A percentile compares a stretch with the other conserved stretches of the same genome.
phyloP scores from a whole-genome alignment of 2,797 vertebrate species.

The Champsocephalus esox region DNA sequence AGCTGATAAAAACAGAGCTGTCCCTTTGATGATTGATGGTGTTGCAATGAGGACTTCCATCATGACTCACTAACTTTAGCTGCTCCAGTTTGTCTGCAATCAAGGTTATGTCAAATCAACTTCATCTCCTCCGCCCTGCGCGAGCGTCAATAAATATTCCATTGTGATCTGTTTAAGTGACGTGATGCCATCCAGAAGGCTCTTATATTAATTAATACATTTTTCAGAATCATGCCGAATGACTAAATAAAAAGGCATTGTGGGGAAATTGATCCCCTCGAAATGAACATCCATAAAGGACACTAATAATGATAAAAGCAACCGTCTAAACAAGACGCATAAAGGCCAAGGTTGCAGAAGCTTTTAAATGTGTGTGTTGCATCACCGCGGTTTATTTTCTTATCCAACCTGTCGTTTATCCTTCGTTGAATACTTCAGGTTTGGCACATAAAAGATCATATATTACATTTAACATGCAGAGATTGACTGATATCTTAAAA shows the following conservation, averaged over 20 bases:
- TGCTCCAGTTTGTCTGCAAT: constrained; percentile 33
- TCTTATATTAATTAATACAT: constrained; percentile 86
- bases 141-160: constrained; percentile 76
- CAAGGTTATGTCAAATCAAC: constrained; percentile 65
- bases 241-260: constrained; percentile 79
- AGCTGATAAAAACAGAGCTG: constrained; percentile 14
- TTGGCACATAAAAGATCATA: too few species aligned
- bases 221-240: constrained; percentile 77
- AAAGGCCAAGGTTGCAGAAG: constrained; percentile 59
- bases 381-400: constrained; percentile 23
- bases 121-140: constrained; percentile 46
- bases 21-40: constrained; percentile 43
- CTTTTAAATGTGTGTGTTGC: constrained; percentile 34
- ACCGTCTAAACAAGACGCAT: constrained; percentile 59
- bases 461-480: too few species aligned
- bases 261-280: constrained; percentile 77
- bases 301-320: constrained; percentile 85
- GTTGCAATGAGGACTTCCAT: constrained; percentile 21
- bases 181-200: constrained; percentile 65
- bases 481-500: too few species aligned
- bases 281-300: constrained; percentile 72
- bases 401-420: constrained; percentile 11
- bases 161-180: constrained; percentile 76
- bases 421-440: neutral
- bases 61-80: constrained; percentile 67